Conservation (phyloP, 2,797 vertebrate species). For the Phalloptychus januarius region DNA sequence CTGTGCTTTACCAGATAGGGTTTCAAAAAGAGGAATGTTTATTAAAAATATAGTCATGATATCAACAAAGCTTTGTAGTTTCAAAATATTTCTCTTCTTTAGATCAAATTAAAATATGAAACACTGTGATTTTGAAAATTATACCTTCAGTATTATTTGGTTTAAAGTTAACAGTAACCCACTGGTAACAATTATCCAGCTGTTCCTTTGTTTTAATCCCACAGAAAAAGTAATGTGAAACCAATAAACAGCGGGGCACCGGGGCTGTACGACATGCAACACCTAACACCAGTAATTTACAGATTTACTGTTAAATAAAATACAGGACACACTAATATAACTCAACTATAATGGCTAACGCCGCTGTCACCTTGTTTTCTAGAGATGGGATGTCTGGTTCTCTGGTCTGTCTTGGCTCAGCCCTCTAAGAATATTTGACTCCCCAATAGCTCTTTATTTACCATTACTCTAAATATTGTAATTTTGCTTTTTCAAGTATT, state of each 20-base stretch:
- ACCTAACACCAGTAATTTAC: not conserved
- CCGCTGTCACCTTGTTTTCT: not conserved
- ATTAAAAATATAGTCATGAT: not conserved
- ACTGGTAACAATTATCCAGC: slow-evolving; percentile 1
- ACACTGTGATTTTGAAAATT: not conserved
- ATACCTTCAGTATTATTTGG: not conserved
- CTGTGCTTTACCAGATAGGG: not conserved
- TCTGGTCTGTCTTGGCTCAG: not conserved
- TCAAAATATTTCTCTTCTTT: not conserved
- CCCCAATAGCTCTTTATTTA: not conserved
- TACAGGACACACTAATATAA: not conserved
- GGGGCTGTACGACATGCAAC: not conserved
- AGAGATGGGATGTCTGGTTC: not conserved
- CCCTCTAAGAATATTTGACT: not conserved
- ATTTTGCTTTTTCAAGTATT: not conserved
- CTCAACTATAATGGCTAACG: not conserved
- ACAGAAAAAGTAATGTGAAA: not conserved
- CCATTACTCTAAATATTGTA: not conserved
- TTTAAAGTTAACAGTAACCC: not conserved
- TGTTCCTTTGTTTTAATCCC: not conserved
- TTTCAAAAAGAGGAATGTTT: not conserved
- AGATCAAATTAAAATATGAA: not conserved
- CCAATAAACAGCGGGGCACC: not conserved
- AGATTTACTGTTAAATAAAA: slow-evolving; percentile 3
- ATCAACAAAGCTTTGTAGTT: not conserved